Evolutionary conservation across 2,888 invertebrate genomes (phyloP).

Genomic region (Drosophila planitibia): DNA sequence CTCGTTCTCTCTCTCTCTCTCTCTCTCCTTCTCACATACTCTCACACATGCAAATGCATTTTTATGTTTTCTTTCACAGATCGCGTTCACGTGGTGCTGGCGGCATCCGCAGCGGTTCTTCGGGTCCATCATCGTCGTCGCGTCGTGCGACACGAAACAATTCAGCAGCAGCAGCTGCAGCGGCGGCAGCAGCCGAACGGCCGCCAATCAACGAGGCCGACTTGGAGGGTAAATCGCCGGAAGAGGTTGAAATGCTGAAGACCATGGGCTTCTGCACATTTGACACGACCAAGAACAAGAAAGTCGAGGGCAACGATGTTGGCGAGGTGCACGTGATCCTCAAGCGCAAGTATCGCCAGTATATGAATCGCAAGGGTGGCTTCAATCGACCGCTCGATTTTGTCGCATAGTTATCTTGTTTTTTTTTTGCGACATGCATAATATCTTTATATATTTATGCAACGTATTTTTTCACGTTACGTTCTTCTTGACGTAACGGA

Average conservation of each 20-base stretch:
- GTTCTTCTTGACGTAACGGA: constrained; percentile 67
- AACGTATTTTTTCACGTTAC: constrained; percentile 65
- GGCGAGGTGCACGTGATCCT: constrained; percentile 98
- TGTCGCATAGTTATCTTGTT: constrained; percentile 89
- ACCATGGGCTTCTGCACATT: constrained; percentile 99
- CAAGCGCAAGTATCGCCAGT: constrained; percentile 98
- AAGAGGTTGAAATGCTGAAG: constrained; percentile 97
- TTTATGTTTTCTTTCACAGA: constrained; percentile 57
- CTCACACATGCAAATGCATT: constrained; percentile 1
- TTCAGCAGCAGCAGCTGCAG: constrained; percentile 68
- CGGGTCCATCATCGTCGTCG: constrained; percentile 79
- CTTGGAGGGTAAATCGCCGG: constrained; percentile 94
- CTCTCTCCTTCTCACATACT: not conserved
- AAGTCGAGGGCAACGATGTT: constrained; percentile 96
- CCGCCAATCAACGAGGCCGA: constrained; percentile 92
- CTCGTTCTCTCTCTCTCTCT: not conserved
- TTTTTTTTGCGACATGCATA: constrained; percentile 37
- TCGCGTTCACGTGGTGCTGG: constrained; percentile 77
- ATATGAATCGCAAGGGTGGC: constrained; percentile 99
- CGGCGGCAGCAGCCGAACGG: constrained; percentile 88
- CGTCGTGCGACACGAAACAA: constrained; percentile 72
- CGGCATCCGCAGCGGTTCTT: constrained; percentile 67
- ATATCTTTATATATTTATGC: constrained; percentile 43
- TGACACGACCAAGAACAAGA: constrained; percentile 98
- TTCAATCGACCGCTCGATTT: constrained; percentile 99